Base-by-base conservation (phyloP, 2,113 vertebrate genomes). In the Ariopsis seemanni region DNA sequence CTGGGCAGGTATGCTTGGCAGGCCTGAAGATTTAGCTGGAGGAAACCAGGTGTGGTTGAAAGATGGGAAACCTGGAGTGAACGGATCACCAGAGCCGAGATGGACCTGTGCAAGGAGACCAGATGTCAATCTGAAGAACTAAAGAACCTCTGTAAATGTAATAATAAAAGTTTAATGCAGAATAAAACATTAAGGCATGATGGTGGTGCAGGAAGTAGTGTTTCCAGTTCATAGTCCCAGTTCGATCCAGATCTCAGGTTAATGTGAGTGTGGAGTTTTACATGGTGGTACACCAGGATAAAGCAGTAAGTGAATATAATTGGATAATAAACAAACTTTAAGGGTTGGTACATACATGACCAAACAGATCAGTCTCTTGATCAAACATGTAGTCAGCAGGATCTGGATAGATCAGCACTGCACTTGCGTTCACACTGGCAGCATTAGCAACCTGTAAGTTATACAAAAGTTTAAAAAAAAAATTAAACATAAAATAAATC, bases 1-100 rank as follows among this genome's bases (percentile, higher is more conserved):
- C 86, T 99, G 97, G 72, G 98, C 97, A 87, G 93, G 91, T 88
- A 99, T 97, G 42, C 9, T 27, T 10, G 97, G 97, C 10, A 99
- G 93, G 50, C 97, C 97, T 17, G 97, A 98, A 6, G 98, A 99
- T 87, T 92, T 74, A 1, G 93, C 89, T 0, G 97, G 96, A n/a
- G 98, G 97, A 79, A 99, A 99, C 90, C 97, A 97, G 18, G 97
- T 99, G 88, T 99, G 94, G 90, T 99, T 99, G 91, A 99, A 99
- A 48, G 98, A 99, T 6, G 98, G 97, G 65, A 99, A 99, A 69
- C 97, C 98, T 22, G 98, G 97, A 9, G 97, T 98, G 55, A 94
- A 99, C 22, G 98, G 98, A 87, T 99, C 98, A 4, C 98, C 98
- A 20, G 96, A 97, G 87, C 98, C 98, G 85, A 97, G 77, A 91